Evolutionary conservation across 1,140 invertebrate genomes (phyloP).

Genomic region (Chrysomallon squamiferum): DNA sequence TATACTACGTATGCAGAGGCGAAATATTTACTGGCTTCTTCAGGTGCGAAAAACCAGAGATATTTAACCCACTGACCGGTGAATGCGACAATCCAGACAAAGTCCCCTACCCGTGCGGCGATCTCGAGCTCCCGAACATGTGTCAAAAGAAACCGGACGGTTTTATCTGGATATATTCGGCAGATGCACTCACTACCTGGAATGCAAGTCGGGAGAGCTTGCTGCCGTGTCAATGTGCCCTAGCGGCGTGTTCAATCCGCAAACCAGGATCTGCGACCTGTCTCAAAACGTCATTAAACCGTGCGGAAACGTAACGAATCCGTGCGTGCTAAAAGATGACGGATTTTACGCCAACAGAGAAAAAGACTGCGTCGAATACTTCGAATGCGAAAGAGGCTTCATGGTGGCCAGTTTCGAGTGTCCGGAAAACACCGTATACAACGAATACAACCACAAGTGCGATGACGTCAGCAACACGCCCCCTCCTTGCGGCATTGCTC

Average conservation of each 20-base stretch:
- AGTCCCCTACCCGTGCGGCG: constrained; percentile 28
- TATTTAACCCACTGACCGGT: constrained; percentile 22
- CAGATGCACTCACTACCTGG: constrained; percentile 29
- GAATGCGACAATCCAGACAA: constrained; percentile 7
- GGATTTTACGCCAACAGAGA: constrained; percentile 11
- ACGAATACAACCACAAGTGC: constrained; percentile 6
- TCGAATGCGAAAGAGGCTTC: constrained; percentile 15
- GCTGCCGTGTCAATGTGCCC: constrained; percentile 24
- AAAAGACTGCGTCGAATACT: constrained; percentile 8
- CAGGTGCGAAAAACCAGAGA: constrained; percentile 11
- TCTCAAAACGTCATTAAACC: constrained; percentile 8
- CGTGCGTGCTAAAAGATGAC: constrained; percentile 14
- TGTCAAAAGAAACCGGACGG: constrained; percentile 18
- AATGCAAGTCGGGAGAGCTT: constrained; percentile 11
- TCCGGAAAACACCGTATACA: constrained; percentile 3
- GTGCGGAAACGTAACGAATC: constrained; percentile 17
- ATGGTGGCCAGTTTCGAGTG: constrained; percentile 13
- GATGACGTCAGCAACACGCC: constrained; percentile 1
- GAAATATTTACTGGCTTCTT: constrained; percentile 24
- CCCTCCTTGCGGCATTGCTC: constrained; percentile 6
- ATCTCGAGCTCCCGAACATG: constrained; percentile 12
- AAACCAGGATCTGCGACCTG: constrained; percentile 15
- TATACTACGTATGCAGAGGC: constrained; percentile 21
- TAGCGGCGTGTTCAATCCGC: constrained; percentile 20
- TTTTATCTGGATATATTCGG: constrained; percentile 21